These are phyloP conservation scores for Prenolepis imparis DNA, from an alignment of 2,888 invertebrate genomes.

Conservation along the genomic window DNA sequence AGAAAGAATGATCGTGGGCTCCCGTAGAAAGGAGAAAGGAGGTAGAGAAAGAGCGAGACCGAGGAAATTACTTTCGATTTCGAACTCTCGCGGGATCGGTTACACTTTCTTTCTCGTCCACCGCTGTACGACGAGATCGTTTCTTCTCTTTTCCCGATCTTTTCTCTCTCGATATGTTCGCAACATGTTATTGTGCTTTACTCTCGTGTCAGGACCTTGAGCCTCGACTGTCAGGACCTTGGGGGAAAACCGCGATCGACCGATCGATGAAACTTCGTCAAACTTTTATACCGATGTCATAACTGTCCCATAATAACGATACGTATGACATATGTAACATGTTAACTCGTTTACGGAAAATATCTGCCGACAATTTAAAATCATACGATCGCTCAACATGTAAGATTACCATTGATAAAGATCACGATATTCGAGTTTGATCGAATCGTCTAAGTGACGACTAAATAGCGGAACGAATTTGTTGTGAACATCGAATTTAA, in stretches of 20 bases:
- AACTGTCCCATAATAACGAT: constrained; percentile 14
- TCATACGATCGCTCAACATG: neutral
- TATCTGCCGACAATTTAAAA: neutral
- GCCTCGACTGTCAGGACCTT: constrained; percentile 51
- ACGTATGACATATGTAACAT: neutral
- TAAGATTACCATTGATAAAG: neutral
- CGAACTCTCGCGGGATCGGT: constrained; percentile 77
- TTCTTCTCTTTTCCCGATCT: constrained; percentile 74
- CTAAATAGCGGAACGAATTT: constrained; percentile 3
- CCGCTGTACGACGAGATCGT: constrained; percentile 60
- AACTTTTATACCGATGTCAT: constrained; percentile 6
- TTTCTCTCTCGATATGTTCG: constrained; percentile 61
- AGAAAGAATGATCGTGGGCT: constrained; percentile 79
- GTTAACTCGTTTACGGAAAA: neutral
- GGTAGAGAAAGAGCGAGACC: constrained; percentile 75
- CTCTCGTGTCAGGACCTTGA: constrained; percentile 1
- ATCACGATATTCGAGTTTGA: neutral
- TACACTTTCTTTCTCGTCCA: constrained; percentile 72
- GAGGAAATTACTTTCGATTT: constrained; percentile 83
- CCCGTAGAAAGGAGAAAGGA: constrained; percentile 78
- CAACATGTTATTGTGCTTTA: constrained; percentile 53
- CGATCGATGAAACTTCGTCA: constrained; percentile 37
- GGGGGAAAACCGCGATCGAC: constrained; percentile 51
- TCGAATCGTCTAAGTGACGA: neutral
- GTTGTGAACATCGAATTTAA: neutral